Percentiles rank a stretch among this genome's conserved stretches.
Evolutionary conservation across 2,113 vertebrate genomes (phyloP).

Genomic region (Chauna torquata): DNA sequence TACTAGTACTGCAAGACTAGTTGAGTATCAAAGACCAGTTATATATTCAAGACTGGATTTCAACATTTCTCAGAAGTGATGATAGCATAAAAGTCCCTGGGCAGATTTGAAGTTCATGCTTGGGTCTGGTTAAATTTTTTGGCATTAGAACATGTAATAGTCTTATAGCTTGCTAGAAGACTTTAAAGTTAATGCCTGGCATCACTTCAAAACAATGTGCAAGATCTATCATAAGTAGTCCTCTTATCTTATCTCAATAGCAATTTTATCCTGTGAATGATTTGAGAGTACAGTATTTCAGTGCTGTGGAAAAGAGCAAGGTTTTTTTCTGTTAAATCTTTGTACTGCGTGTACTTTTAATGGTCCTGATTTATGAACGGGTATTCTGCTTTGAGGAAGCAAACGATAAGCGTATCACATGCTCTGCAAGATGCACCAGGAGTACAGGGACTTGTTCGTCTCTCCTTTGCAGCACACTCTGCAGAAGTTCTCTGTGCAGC

Average conservation of each 20-base stretch:
- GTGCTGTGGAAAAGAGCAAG: constrained; percentile 21
- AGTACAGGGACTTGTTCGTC: fast-evolving
- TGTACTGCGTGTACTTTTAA: not conserved
- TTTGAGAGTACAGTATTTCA: constrained; percentile 33
- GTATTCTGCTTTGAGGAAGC: not conserved
- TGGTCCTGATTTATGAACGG: not conserved
- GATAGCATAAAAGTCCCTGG: constrained; percentile 24
- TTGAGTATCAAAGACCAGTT: not conserved
- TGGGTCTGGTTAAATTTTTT: constrained; percentile 65
- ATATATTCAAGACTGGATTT: constrained; percentile 34
- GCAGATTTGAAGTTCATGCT: constrained; percentile 59
- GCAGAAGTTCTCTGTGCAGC: not conserved
- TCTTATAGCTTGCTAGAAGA: constrained; percentile 32
- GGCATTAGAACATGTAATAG: constrained; percentile 54
- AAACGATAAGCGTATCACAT: fast-evolving
- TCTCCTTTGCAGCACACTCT: not conserved
- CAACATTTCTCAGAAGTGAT: constrained; percentile 16
- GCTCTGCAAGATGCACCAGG: not conserved
- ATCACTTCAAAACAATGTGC: constrained; percentile 65
- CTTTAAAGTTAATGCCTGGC: constrained; percentile 66
- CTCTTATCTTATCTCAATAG: constrained; percentile 74
- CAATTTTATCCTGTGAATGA: constrained; percentile 62
- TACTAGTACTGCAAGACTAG: not conserved
- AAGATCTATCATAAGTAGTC: constrained; percentile 65
- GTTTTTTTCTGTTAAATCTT: constrained; percentile 4